Evolutionary conservation across 2,113 vertebrate species (phyloP), one percentile per base, ranked within the genome.

Genomic region (Mugil cephalus): DNA sequence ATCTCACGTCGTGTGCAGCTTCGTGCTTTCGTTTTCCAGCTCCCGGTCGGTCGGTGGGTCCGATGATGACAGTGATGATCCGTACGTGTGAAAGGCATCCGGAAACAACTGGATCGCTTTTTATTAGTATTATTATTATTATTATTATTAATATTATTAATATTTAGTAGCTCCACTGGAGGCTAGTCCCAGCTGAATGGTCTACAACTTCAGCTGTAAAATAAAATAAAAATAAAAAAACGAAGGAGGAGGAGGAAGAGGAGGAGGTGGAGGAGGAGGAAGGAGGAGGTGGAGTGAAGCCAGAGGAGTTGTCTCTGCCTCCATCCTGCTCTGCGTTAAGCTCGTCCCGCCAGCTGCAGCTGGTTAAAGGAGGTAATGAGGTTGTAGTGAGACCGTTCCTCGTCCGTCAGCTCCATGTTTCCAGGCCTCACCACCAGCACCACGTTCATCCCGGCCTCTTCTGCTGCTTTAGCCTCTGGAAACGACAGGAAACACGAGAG

Each of bases 391-490:
- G 91, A 92, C 36, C 94, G 94, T 85, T 99, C 98, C 11, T 98
- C 97, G 0, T 99, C 96, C 0, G 96, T 99, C 68, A 99, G 84
- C 69, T 98, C 96, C n/a, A 95, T 94, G 1, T 99, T 99, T 43
- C 98, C 98, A 0, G 97, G 95, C 60, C 98, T 86, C 68, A 96
- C 93, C 71, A 99, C 97, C 82, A 99, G 82, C 15, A 95, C 94
- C 42, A 97, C 96, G 0, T 96, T 96, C 69, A 95, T 66, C 0
- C 96, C 96, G 0, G 95, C 97, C 4, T 97, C 96, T 77, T 97
- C 95, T 0, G 98, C 97, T 0, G 98, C 97, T 6, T 93, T 95
- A 6, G 97, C 98, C 92, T 99, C 98, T 99, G 93, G 14, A n/a
- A 67, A 47, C 1, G 1, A 42, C 9, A 10, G 3, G 8, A 9